phyloP scores from a whole-genome alignment of 2,113 vertebrate species.

The Salvelinus sp. region DNA sequence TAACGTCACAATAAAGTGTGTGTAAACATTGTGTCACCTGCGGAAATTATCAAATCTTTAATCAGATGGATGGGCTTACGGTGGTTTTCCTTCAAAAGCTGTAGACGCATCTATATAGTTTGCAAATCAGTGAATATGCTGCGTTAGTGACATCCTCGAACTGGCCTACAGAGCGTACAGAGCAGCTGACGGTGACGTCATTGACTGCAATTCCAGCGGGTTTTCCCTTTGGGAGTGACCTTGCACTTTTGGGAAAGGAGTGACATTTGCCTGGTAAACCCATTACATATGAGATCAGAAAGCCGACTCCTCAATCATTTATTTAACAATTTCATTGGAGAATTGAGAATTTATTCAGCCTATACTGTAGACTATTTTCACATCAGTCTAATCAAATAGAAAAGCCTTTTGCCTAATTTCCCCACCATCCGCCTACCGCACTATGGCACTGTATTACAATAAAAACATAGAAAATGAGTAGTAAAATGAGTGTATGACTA shows the following conservation, averaged over 20 bases:
- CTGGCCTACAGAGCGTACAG: background rate
- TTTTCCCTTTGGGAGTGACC: slow-evolving; percentile 54
- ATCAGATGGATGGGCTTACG: background rate
- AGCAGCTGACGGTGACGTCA: slow-evolving; percentile 41
- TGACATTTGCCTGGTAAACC: background rate
- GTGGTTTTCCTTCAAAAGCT: background rate
- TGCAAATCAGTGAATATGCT: background rate
- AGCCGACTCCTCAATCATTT: background rate
- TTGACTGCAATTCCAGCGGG: slow-evolving; percentile 21
- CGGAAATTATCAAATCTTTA: background rate
- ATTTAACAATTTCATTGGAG: background rate
- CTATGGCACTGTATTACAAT: background rate
- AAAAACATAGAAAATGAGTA: background rate
- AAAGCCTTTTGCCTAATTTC: background rate
- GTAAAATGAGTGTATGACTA: background rate
- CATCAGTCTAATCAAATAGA: background rate
- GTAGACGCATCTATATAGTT: slow-evolving; percentile 7
- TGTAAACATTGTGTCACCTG: background rate
- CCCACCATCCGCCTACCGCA: background rate
- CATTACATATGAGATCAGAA: background rate
- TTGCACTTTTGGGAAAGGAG: slow-evolving; percentile 14
- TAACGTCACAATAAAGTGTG: slow-evolving; percentile 36
- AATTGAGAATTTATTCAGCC: background rate
- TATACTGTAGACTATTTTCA: background rate
- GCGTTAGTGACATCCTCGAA: background rate